These are phyloP conservation scores for Phaonia tiefii DNA, from an alignment of 2,888 invertebrate species.

Conservation along the genomic window DNA sequence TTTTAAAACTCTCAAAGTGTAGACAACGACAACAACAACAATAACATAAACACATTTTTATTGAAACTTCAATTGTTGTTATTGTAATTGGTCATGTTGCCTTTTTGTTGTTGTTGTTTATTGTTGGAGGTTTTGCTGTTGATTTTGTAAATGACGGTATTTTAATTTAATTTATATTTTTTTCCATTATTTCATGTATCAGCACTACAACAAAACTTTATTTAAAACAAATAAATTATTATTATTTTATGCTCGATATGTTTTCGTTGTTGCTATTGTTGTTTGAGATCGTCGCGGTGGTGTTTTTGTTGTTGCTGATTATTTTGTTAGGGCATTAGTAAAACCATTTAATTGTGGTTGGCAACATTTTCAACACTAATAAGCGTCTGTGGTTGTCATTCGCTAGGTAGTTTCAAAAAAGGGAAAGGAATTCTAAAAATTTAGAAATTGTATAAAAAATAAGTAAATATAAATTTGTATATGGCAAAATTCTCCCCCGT, in stretches of 20 bases:
- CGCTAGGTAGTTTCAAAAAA: no score
- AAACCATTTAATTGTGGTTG: slow-evolving; percentile 61
- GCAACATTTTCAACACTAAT: slow-evolving; percentile 58
- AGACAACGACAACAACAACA: slow-evolving; percentile 17
- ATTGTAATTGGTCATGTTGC: neutral
- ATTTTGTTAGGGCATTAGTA: slow-evolving; percentile 50
- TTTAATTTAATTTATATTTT: slow-evolving; percentile 47
- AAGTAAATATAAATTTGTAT: no score
- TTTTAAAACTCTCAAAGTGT: slow-evolving; percentile 8
- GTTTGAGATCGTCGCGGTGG: neutral
- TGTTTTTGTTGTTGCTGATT: neutral
- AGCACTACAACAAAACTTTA: slow-evolving; percentile 21
- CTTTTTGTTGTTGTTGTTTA: slow-evolving; percentile 19
- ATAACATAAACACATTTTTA: slow-evolving; percentile 10
- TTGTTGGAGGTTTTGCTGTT: neutral
- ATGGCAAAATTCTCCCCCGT: no score
- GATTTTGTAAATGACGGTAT: slow-evolving; percentile 34
- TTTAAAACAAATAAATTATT: slow-evolving; percentile 31
- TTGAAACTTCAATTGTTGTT: slow-evolving; percentile 16
- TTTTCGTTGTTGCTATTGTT: neutral
- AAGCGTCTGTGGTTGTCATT: slow-evolving; percentile 56
- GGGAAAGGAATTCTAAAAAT: no score
- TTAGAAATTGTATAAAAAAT: no score
- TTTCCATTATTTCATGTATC: slow-evolving; percentile 28
- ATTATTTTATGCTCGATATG: slow-evolving; percentile 3